phyloP scores from a whole-genome alignment of 2,888 invertebrate species.

The Pyrocoelia pectoralis region DNA sequence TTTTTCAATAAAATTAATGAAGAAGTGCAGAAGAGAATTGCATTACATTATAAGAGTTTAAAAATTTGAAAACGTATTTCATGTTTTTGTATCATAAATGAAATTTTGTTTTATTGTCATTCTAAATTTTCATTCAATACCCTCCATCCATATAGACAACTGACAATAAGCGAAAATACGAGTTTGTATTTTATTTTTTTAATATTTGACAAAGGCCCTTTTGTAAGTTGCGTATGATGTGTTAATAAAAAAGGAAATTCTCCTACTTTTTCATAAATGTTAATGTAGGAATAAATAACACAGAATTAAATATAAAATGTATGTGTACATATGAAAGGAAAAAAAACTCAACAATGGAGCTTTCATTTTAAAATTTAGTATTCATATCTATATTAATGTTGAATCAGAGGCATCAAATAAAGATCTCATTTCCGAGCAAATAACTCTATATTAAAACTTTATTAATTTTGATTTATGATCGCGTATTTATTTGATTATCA shows the following conservation, averaged over 20 bases:
- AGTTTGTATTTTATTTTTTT: too few relatives aligned
- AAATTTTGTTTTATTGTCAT: too few relatives aligned
- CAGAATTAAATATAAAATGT: not conserved
- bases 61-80: too few relatives aligned
- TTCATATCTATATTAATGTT: constrained; percentile 14
- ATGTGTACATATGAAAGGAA: not conserved
- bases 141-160: too few relatives aligned
- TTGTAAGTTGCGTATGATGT: not conserved
- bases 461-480: constrained; percentile 14
- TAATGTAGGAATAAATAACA: not conserved
- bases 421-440: constrained; percentile 17
- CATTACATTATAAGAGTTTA: too few relatives aligned
- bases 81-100: too few relatives aligned
- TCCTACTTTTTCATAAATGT: constrained; percentile 1
- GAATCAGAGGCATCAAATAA: constrained; percentile 10
- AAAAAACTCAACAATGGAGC: not conserved
- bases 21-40: too few relatives aligned
- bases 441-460: constrained; percentile 14
- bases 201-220: too few relatives aligned
- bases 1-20: too few relatives aligned
- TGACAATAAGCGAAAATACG: too few relatives aligned
- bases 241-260: not conserved
- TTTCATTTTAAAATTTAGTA: constrained; percentile 8
- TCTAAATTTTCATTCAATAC: too few relatives aligned
- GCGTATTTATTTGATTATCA: constrained; percentile 4